These are phyloP conservation scores for Caenorhabditis sp. DNA, from an alignment of 2,888 invertebrate species.

Conservation along the genomic window DNA sequence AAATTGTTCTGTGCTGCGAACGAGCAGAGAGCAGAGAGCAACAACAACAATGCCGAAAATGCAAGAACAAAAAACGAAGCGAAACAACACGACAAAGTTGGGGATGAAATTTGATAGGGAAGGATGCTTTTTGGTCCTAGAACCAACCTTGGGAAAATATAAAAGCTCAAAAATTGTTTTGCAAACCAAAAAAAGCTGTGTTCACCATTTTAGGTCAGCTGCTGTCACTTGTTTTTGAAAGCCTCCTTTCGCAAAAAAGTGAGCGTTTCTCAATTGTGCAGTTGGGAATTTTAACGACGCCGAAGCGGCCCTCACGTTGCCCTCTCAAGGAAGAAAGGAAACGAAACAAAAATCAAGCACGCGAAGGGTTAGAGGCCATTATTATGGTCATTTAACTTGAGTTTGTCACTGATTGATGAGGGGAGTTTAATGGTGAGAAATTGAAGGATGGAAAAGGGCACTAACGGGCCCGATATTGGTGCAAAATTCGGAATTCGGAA, in stretches of 20 bases:
- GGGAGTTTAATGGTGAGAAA: slow-evolving; percentile 12
- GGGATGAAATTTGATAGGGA: slow-evolving; percentile 27
- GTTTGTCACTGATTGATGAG: slow-evolving; percentile 30
- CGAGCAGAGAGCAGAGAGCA: neutral
- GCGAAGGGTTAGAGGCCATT: neutral
- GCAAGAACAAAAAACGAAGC: neutral
- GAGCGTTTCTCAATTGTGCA: slow-evolving; percentile 45
- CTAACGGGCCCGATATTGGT: neutral
- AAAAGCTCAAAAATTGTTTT: too few relatives aligned
- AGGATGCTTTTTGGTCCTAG: neutral
- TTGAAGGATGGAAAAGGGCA: neutral
- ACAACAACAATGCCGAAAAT: slow-evolving; percentile 17
- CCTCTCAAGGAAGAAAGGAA: slow-evolving; percentile 19
- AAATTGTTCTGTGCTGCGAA: slow-evolving; percentile 2
- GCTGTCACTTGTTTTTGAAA: neutral
- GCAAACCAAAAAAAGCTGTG: neutral
- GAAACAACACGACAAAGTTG: slow-evolving; percentile 36
- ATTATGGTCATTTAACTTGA: slow-evolving; percentile 6
- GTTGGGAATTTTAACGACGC: slow-evolving; percentile 39
- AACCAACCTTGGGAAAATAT: neutral
- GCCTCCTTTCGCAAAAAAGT: slow-evolving; percentile 26
- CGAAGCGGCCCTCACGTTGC: slow-evolving; percentile 6
- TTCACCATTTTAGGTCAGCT: neutral
- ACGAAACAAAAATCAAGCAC: slow-evolving; percentile 2
- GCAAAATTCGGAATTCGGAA: slow-evolving; percentile 7